Evolutionary conservation across 2,797 vertebrate genomes (phyloP).

Genomic region (Ctenochaetus hawaiiensis): DNA sequence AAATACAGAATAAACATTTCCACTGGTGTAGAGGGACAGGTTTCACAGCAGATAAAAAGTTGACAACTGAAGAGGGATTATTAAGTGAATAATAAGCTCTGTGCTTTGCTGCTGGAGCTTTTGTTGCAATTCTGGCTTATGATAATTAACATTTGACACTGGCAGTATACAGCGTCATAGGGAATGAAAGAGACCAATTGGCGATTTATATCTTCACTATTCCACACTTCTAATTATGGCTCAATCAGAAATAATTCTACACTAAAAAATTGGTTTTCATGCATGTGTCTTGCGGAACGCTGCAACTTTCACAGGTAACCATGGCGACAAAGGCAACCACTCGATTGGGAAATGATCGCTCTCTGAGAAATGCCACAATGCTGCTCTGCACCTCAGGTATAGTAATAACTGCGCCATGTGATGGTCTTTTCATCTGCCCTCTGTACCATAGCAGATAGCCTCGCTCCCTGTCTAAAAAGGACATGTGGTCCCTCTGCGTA

Average conservation of each 20-base stretch:
- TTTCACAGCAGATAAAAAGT: conserved; percentile 54
- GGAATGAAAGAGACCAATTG: conserved; percentile 64
- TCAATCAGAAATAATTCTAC: conserved; percentile 47
- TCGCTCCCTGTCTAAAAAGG: conserved; percentile 5
- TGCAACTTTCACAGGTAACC: conserved; percentile 64
- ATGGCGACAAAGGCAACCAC: conserved; percentile 63
- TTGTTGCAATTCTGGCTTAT: conserved; percentile 59
- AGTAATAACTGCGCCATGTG: conserved; percentile 47
- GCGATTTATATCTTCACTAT: conserved; percentile 43
- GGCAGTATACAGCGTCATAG: conserved; percentile 24
- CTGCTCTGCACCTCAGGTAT: conserved; percentile 42
- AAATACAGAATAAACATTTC: conserved; percentile 66
- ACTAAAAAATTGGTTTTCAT: conserved; percentile 62
- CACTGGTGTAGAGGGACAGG: conserved; percentile 32
- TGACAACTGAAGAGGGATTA: conserved; percentile 48
- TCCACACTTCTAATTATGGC: conserved; percentile 39
- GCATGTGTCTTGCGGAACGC: conserved; percentile 51
- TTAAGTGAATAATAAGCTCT: conserved; percentile 70
- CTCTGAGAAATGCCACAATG: conserved; percentile 58
- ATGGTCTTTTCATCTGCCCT: conserved; percentile 56
- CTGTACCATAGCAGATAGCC: conserved; percentile 24
- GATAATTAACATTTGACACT: conserved; percentile 69
- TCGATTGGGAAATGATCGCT: conserved; percentile 60
- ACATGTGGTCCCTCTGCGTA: conserved; percentile 20
- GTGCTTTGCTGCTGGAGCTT: conserved; percentile 53